Percentiles rank a stretch among this genome's conserved stretches.
Conservation (phyloP, 2,113 vertebrate genomes). For the Paracanthobrama guichenoti region DNA sequence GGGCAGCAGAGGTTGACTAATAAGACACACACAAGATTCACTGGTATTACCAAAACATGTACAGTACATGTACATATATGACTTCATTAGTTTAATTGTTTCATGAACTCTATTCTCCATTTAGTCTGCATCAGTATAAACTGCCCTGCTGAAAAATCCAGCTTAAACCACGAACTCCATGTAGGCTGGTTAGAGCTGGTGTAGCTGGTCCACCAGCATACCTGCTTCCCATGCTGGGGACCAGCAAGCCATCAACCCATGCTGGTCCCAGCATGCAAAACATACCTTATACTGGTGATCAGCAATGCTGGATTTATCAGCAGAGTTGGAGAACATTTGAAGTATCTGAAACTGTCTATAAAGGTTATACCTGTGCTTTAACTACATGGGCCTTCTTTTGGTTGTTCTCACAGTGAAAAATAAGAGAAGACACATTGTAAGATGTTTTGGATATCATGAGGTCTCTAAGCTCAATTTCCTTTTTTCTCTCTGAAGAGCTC, state of each 20-base stretch:
- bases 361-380: not conserved
- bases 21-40: constrained; percentile 6
- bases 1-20: constrained; percentile 14
- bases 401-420: constrained; percentile 31
- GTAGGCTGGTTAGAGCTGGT: too few species aligned
- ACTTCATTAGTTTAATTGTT: not conserved
- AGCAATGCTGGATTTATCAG: too few species aligned
- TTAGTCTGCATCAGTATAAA: not conserved
- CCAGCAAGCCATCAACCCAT: too few species aligned
- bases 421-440: constrained; percentile 17
- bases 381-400: constrained; percentile 56
- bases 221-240: too few species aligned
- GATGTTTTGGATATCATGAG: constrained; percentile 52
- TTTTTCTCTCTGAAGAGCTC: constrained; percentile 67
- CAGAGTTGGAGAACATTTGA: not conserved
- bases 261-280: too few species aligned
- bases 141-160: not conserved
- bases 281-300: too few species aligned
- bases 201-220: too few species aligned
- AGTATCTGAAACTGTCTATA: not conserved
- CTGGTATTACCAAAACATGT: not conserved
- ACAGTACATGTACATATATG: not conserved
- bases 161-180: too few species aligned
- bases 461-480: constrained; percentile 44
- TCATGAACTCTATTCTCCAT: not conserved